phyloP scores from a whole-genome alignment of 2,888 invertebrate genomes.

The Cepaea hortensis region DNA sequence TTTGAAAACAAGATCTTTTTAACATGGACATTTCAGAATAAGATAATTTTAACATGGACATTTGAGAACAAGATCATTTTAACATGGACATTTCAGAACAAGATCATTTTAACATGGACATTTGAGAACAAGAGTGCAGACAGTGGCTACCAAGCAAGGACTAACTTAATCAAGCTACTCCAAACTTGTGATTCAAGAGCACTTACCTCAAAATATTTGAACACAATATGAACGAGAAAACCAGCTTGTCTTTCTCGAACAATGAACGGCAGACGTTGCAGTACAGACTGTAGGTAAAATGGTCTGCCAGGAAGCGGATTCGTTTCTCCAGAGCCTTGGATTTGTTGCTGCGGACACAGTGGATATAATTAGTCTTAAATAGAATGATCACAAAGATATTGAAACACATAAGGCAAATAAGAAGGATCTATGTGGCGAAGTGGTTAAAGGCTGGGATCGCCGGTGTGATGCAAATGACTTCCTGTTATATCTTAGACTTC shows the following conservation, averaged over 20 bases:
- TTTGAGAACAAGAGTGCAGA: too few species aligned
- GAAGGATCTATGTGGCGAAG: not conserved
- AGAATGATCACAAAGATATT: not conserved
- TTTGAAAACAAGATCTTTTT: too few species aligned
- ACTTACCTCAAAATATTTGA: constrained; percentile 76
- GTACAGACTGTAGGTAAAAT: constrained; percentile 92
- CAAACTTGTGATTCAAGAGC: constrained; percentile 49
- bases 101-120: too few species aligned
- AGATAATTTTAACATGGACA: too few species aligned
- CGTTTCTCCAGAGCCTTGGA: constrained; percentile 86
- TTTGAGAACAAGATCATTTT: too few species aligned
- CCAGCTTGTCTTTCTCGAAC: constrained; percentile 94
- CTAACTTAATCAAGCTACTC: too few species aligned
- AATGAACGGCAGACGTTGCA: constrained; percentile 92
- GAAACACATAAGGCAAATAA: not conserved
- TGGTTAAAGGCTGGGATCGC: too few species aligned
- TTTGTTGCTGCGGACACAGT: constrained; percentile 74
- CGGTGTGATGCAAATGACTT: too few species aligned
- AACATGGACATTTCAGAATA: too few species aligned
- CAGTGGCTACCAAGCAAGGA: too few species aligned
- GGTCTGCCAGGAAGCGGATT: constrained; percentile 84
- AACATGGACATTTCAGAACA: too few species aligned
- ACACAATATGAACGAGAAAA: constrained; percentile 91
- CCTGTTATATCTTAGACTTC: too few species aligned
- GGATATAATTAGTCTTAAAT: not conserved